Conservation (phyloP, 2,797 vertebrate genomes). For the Scolopax rusticola region DNA sequence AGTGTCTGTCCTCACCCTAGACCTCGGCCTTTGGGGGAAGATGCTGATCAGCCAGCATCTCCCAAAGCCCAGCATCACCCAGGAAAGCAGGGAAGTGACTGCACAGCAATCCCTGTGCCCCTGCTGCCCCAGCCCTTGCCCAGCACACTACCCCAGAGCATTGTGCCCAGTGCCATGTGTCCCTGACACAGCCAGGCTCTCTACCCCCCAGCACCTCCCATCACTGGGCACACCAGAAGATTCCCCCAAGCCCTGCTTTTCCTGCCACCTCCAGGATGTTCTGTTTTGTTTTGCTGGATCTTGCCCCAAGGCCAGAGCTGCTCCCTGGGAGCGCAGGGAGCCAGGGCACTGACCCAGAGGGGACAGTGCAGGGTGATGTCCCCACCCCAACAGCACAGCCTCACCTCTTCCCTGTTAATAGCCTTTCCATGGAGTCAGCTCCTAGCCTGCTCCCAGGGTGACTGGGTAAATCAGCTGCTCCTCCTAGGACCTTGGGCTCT, state of each 20-base stretch:
- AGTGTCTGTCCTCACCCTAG: neutral
- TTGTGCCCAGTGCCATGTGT: neutral
- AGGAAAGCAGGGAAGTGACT: neutral
- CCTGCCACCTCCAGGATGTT: neutral
- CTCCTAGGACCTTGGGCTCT: slow-evolving; percentile 87
- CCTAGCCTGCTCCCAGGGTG: slow-evolving; percentile 22
- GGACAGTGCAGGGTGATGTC: neutral
- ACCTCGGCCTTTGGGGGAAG: fast-evolving
- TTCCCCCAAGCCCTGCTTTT: neutral
- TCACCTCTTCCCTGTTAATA: neutral
- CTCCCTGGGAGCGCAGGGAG: neutral
- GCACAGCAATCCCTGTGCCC: fast-evolving
- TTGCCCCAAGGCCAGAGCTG: neutral
- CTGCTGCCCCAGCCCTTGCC: fast-evolving
- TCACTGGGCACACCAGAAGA: fast-evolving
- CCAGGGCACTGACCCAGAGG: neutral
- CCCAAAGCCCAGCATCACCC: neutral
- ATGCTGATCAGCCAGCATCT: neutral
- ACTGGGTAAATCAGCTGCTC: slow-evolving; percentile 80
- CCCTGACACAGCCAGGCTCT: neutral
- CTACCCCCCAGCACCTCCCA: neutral
- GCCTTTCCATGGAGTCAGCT: slow-evolving; percentile 46
- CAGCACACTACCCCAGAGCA: neutral
- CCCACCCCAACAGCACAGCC: neutral
- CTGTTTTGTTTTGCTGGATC: neutral